phyloP scores from a whole-genome alignment of 2,113 vertebrate genomes.

The Scolopax mira region DNA sequence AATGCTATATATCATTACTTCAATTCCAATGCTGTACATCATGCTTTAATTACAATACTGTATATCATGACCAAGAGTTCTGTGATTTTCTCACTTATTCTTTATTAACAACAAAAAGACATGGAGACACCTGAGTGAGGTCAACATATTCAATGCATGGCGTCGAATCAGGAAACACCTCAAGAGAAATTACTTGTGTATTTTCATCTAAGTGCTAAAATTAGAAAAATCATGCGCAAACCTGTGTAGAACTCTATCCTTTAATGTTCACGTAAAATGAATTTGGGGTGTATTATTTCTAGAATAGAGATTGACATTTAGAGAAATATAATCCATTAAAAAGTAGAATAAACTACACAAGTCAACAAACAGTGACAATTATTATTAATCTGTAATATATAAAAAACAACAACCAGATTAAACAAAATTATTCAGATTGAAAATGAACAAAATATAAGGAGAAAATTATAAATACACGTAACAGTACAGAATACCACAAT shows the following conservation, averaged over 20 bases:
- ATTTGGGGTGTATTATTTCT: background rate
- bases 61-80: background rate
- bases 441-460: background rate
- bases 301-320: background rate
- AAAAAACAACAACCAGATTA: background rate
- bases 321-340: background rate
- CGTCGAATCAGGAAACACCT: background rate
- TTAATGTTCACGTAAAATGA: background rate
- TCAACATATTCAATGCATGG: background rate
- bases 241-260: background rate
- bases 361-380: background rate
- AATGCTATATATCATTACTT: too few relatives aligned
- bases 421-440: background rate
- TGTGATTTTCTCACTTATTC: background rate
- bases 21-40: too few relatives aligned
- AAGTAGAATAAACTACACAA: background rate
- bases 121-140: accelerated
- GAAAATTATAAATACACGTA: background rate
- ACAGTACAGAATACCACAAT: background rate
- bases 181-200: background rate
- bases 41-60: too few relatives aligned
- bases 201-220: background rate
- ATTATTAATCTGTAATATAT: background rate
- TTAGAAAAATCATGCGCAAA: background rate
- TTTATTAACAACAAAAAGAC: background rate